Evolutionary conservation across 2,888 invertebrate species (phyloP), one percentile per base, ranked within the genome.

Genomic region (Agelastica alni): DNA sequence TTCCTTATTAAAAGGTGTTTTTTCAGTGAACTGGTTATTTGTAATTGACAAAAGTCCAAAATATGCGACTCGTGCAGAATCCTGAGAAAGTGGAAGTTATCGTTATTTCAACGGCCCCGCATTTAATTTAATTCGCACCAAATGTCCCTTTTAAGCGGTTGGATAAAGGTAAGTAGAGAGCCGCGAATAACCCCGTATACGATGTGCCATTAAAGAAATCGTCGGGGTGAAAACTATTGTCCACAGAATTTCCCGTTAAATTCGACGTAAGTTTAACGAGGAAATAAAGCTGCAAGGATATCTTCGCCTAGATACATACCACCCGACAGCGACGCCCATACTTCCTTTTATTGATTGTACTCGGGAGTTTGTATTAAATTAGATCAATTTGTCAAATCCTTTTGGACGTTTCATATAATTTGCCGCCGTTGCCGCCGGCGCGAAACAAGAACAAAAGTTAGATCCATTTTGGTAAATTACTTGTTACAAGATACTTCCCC

Each of bases 311-410:
- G 48, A 56, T 45, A 51, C 36, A 44, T 10, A 37, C 43, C 12
- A 30, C 28, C 9, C 46, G 30, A 47, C 58, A 36, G 22, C 46
- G 22, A 48, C 58, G 57, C 48, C 60, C 54, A 44, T 45, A 47
- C 53, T 55, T 53, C 22, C 57, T 53, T 48, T 55, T 64, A 64
- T 65, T 56, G 65, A 65, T 66, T 66, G 58, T 61, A 53, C 55
- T 55, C 59, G 47, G n/a, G 58, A 58, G 61, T 65, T 63, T 65
- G 57, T 64, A 61, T 66, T 66, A 69, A 67, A 69, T 68, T 67
- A 68, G 69, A 69, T 68, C 69, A 69, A 69, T 68, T 69, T 68
- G 69, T 69, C 69, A 68, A 68, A 65, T 64, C 63, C 62, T 61
- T 67, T 65, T 60, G 63, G 67, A 64, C 67, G 66, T 63, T 62